Base-by-base conservation (phyloP, 2,797 vertebrate species). In the Tokudaia tokunoshimensis region DNA sequence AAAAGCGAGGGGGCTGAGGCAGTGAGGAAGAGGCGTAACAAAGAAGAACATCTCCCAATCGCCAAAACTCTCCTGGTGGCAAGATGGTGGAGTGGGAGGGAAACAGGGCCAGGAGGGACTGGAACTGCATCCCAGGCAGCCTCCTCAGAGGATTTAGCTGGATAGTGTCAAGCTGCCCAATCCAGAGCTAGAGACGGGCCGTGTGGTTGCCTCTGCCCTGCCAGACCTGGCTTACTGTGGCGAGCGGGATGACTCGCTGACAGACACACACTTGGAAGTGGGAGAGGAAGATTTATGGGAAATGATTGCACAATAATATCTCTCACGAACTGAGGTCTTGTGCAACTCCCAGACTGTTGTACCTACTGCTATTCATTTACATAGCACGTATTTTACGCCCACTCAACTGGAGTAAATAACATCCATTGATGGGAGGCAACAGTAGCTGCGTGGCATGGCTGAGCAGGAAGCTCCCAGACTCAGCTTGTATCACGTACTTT, bases 241-340 rank as follows among this genome's bases (percentile, higher is more conserved):
- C 0, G 1, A 20, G 7, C 31, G 87, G 87, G 59, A 65, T 20
- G 34, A 81, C 65, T 89, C 13, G 22, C 26, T 47, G 57, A 72
- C 63, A 91, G 57, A 74, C 24, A 76, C 80, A 37, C 14, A 24
- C 80, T 94, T 94, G 79, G 84, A 93, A 89, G 78, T 65, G 63
- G 70, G 6, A 91, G 10, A 52, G 83, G 41, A 3, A 93, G 92
- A 86, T 89, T 93, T 95, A 91, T 80, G 79, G 34, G 67, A 91
- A 76, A 57, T 20, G 52, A 75, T 76, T 92, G 52, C 17, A 55
- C 50, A 91, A 44, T 72, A 74, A 47, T 34, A 61, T 57, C 78
- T 47, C 87, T 75, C 75, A 84, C 10, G 15, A 50, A 41, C 74
- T 70, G 14, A 95, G 47, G 29, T 89, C 87, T 94, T 83, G 20